Conservation (phyloP, 1,140 invertebrate species). For the Mamestra configurata region DNA sequence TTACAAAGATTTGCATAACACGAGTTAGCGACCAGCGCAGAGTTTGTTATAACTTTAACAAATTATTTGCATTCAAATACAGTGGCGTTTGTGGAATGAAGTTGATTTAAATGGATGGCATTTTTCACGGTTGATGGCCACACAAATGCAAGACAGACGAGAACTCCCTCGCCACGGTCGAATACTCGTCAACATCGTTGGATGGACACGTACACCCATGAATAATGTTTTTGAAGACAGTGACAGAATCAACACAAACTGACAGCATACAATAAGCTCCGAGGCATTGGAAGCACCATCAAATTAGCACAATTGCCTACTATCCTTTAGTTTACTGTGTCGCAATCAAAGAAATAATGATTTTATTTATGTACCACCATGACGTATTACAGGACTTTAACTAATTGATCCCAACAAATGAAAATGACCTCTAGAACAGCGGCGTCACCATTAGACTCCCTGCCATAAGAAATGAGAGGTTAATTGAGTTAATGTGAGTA, state of each 20-base stretch:
- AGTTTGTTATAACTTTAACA: conserved; percentile 47
- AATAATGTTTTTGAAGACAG: conserved; percentile 46
- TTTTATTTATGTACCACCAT: conserved; percentile 3
- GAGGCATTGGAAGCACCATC: neutral
- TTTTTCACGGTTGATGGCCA: conserved; percentile 65
- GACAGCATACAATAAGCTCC: neutral
- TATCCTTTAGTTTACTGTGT: neutral
- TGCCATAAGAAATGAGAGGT: conserved; percentile 73
- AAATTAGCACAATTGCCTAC: conserved; percentile 1
- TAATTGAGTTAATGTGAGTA: conserved; percentile 75
- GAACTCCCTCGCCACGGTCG: conserved; percentile 57
- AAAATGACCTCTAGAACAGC: conserved; percentile 72
- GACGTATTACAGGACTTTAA: conserved; percentile 48
- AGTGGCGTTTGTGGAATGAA: conserved; percentile 52
- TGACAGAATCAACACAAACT: conserved; percentile 23
- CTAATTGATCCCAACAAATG: conserved; percentile 79
- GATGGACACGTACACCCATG: conserved; percentile 54
- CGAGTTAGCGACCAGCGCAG: conserved; percentile 31
- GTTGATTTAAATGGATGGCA: conserved; percentile 60
- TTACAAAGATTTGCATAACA: conserved; percentile 44
- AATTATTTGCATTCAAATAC: conserved; percentile 56
- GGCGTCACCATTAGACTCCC: conserved; percentile 68
- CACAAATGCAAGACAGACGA: conserved; percentile 57
- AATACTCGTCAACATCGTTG: conserved; percentile 57
- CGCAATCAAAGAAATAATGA: conserved; percentile 6